These are phyloP conservation scores for Micromussa lordhowensis DNA, from an alignment of 92 coral and sea anemone species.

Conservation along the genomic window DNA sequence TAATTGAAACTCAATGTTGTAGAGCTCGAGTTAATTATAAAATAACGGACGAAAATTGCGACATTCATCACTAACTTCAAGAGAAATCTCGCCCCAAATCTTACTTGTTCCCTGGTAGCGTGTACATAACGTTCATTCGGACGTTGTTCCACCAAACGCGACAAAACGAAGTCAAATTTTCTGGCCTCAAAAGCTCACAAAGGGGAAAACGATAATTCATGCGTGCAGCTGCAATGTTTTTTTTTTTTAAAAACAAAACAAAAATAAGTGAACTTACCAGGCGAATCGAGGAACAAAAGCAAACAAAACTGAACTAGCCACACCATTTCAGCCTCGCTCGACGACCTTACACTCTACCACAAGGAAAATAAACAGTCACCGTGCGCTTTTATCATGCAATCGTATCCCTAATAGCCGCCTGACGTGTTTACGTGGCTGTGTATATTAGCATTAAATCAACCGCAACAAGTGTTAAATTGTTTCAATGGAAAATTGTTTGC, in stretches of 20 bases:
- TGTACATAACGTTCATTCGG: too few species aligned
- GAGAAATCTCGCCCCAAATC: too few species aligned
- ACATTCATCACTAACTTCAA: too few species aligned
- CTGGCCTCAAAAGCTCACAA: background rate
- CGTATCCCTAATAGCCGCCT: too few species aligned
- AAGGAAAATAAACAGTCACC: background rate
- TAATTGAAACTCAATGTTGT: too few species aligned
- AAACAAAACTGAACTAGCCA: background rate
- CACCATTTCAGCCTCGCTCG: background rate
- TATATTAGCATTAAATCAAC: background rate
- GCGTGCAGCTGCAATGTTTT: background rate
- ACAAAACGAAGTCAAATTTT: background rate
- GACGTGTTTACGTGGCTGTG: background rate
- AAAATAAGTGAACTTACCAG: background rate
- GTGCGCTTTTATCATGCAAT: background rate
- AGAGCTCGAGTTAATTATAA: too few species aligned
- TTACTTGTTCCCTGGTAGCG: background rate
- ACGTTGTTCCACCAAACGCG: background rate
- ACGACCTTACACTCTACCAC: background rate
- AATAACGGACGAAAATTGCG: too few species aligned
- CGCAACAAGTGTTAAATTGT: conserved; percentile 15
- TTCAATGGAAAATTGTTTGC: background rate
- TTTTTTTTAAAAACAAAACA: background rate
- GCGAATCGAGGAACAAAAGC: background rate
- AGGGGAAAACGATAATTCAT: background rate